phyloP scores from a whole-genome alignment of 2,888 invertebrate genomes.

The Cantharis nigra region DNA sequence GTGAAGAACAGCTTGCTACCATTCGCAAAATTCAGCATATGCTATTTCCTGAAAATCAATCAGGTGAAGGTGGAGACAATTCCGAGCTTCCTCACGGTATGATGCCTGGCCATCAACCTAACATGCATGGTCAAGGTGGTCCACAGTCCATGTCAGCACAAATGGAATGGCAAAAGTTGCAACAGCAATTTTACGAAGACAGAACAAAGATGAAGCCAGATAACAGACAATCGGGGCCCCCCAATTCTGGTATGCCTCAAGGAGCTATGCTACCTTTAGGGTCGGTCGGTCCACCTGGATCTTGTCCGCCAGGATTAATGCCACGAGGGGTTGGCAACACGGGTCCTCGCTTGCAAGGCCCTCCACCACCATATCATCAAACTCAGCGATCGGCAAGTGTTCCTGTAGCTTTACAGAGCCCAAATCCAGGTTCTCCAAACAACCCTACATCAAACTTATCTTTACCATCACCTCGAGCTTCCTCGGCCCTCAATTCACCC shows the following conservation, averaged over 20 bases:
- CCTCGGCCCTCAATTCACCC: constrained; percentile 72
- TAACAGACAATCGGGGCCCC: constrained; percentile 28
- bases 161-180: constrained; percentile 90
- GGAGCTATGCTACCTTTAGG: constrained; percentile 32
- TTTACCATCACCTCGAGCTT: constrained; percentile 73
- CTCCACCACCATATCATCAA: constrained; percentile 79
- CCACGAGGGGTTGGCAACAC: constrained; percentile 45
- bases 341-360: constrained; percentile 67
- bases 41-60: constrained; percentile 80
- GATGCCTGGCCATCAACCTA: constrained; percentile 18
- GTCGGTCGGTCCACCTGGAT: constrained; percentile 38
- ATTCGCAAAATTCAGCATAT: constrained; percentile 91
- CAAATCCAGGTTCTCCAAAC: constrained; percentile 73
- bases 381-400: constrained; percentile 75
- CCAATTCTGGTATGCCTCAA: constrained; percentile 40
- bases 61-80: constrained; percentile 43
- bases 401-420: constrained; percentile 74
- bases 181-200: constrained; percentile 82
- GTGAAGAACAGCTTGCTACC: constrained; percentile 91
- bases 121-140: constrained; percentile 22
- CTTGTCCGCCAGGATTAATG: constrained; percentile 49
- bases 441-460: constrained; percentile 73
- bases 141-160: constrained; percentile 62
- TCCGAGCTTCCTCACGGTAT: constrained; percentile 26
- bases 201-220: constrained; percentile 58